Base-by-base conservation (phyloP, 1,140 invertebrate species). In the Drosophila rhopaloa region DNA sequence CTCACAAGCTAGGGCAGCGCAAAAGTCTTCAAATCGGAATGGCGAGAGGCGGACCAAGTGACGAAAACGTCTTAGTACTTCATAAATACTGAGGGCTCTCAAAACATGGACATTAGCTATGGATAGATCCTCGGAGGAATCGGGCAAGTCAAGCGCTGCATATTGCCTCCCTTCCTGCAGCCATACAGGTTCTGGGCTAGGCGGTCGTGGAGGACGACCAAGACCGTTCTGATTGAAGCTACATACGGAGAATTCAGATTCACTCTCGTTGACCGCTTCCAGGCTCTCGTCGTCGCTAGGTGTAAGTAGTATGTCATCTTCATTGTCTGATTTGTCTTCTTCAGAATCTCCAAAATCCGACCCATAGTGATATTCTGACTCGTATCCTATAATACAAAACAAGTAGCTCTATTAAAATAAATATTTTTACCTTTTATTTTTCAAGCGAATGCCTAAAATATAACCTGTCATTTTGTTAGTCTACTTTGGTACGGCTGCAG, bases 11-110 rank as follows among this genome's bases (percentile, higher is more conserved):
- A 99, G 88, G 37, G 97, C 97, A 8, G 97, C 97, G 94, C 98
- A 98, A 91, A 99, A 97, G 93, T 99, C 98, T 94, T 99, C 98
- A 92, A 99, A 96, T 70, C 97, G 95, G 93, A 99, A 99, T 48
- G 97, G 98, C 13, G 98, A 98, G 5, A 99, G 93, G 58, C 98
- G 94, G 7, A 99, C 95, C 72, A 98, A 94, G 80, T 96, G 96
- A 76, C 97, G 94, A 93, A 99, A 99, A 91, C 98, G 96, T 76
- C 98, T 94, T 35, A 99, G 93, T 14, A 99, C 97, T 95, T 99
- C 98, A 93, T 99, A 99, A 62, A 99, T 95, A 72, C 96, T 96
- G 19, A 98, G 93, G 19, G 96, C 95, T 88, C 95, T 94, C 94
- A 99, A 95, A 11, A 98, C 94, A 82, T 96, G 93, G 77, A 96